These are phyloP conservation scores for Erebia ligea DNA, from an alignment of 2,888 invertebrate genomes.

Conservation along the genomic window DNA sequence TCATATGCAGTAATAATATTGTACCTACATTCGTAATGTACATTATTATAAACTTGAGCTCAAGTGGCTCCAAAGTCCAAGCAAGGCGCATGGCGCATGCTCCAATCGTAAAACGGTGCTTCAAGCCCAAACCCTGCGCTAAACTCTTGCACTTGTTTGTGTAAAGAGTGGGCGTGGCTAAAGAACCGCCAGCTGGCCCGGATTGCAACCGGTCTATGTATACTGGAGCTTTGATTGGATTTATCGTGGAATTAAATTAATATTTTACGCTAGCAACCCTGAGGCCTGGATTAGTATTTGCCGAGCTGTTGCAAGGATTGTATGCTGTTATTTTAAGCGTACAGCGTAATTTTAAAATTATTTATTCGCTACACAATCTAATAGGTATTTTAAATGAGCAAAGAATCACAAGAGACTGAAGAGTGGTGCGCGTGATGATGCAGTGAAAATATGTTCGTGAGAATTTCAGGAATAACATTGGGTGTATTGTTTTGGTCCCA, in stretches of 20 bases:
- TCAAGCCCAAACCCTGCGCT: no score
- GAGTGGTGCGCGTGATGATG: neutral
- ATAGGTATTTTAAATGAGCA: neutral
- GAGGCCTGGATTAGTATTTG: conserved; percentile 26
- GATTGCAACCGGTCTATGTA: neutral
- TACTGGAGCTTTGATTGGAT: neutral
- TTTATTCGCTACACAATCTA: neutral
- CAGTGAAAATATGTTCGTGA: neutral
- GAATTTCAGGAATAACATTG: conserved; percentile 35
- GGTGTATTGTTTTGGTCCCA: conserved; percentile 73
- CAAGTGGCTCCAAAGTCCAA: no score
- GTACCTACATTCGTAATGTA: neutral
- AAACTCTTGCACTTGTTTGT: neutral
- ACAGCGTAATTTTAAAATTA: conserved; percentile 24
- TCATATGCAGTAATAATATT: neutral
- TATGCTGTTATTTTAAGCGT: conserved; percentile 21
- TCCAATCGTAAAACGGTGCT: no score
- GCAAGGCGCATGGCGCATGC: no score
- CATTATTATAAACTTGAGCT: neutral
- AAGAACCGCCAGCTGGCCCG: neutral
- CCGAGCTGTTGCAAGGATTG: conserved; percentile 17
- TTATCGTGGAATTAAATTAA: neutral
- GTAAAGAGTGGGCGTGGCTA: neutral
- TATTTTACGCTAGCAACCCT: conserved; percentile 14
- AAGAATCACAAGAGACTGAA: neutral